A percentile compares a stretch with the other conserved stretches of the same genome.
Conservation (phyloP, 2,888 invertebrate species). For the Dione vanillae region DNA sequence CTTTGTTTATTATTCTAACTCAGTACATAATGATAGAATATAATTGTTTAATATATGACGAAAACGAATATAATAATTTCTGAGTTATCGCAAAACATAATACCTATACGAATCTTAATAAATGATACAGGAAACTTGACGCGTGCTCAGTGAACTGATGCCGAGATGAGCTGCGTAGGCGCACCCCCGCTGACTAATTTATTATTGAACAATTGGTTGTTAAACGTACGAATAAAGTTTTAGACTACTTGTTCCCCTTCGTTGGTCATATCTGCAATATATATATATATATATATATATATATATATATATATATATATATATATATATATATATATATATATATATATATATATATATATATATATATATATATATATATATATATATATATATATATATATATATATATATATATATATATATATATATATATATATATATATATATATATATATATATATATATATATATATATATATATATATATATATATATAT, state of each 20-base stretch:
- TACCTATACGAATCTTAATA: slow-evolving; percentile 45
- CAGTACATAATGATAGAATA: neutral
- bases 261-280: neutral
- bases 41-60: neutral
- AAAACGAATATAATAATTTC: neutral
- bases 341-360: too few species aligned
- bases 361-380: too few species aligned
- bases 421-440: neutral
- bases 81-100: neutral
- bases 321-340: too few species aligned
- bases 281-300: neutral
- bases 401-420: too few species aligned
- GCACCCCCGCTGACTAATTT: slow-evolving; percentile 73
- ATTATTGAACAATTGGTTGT: slow-evolving; percentile 67
- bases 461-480: neutral
- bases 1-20: neutral
- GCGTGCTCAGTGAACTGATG: slow-evolving; percentile 78
- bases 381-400: too few species aligned
- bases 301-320: too few species aligned
- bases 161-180: slow-evolving; percentile 78
- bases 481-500: neutral
- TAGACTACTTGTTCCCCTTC: slow-evolving; percentile 47
- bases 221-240: slow-evolving; percentile 53
- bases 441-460: neutral
- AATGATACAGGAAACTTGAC: slow-evolving; percentile 76